Base-by-base conservation (phyloP, 2,888 invertebrate species). In the Nomada lathburiana region DNA sequence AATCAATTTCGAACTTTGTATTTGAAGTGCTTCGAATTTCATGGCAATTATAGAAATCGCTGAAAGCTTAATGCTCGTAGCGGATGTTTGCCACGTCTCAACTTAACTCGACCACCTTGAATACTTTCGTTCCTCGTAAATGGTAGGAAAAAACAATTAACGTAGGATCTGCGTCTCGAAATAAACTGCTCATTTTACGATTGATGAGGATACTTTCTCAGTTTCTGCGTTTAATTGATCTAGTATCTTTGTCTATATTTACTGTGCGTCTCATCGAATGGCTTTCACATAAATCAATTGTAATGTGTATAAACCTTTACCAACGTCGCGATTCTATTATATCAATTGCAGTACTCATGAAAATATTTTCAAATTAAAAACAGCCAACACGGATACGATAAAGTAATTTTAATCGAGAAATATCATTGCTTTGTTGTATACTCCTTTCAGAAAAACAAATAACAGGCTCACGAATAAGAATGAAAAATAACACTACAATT, bases 101-200 rank as follows among this genome's bases (percentile, higher is more conserved):
- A n/a, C 3, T 57, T 42, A 44, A 69, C 69, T 69, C 44, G 57
- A 69, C 60, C 71, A 23, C 71, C 50, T 50, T 62, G 71, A 52
- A 36, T 62, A 20, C 50, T 53, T 36, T 55, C 53, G 47, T 60
- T 52, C 50, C 42, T 69, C 57, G 53, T 57, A 69, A 57, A 55
- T 26, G 57, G 44, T 26, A 20, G 44, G 57, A 26, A 20, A 44
- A 57, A 57, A 57, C 57, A 69, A 69, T 69, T 57, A 69, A 67
- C 20, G 52, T 10, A 53, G 36, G 9, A 36, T 5, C 20, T 36
- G 52, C 29, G 36, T 36, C 16, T 52, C 20, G 20, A 57, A 57
- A 44, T 44, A 44, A 69, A 69, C 26, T 23, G 23, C 26, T 23
- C 44, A 44, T 42, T 69, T 69, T 57, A 69, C 57, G 26, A 44